Base-by-base conservation (phyloP, 1,140 invertebrate genomes). In the Oedothorax gibbosus region DNA sequence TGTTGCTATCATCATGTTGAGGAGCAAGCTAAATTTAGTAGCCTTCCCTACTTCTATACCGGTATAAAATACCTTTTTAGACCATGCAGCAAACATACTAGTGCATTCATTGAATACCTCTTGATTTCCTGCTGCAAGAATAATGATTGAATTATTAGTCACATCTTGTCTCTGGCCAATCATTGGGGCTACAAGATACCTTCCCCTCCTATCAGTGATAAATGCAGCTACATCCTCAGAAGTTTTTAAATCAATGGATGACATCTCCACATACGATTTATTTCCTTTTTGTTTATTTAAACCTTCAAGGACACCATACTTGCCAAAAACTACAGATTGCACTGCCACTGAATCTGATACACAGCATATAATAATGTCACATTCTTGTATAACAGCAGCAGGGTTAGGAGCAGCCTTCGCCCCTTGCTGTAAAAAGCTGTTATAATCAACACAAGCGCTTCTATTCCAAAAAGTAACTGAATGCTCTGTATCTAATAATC, bases 281-380 rank as follows among this genome's bases (percentile, higher is more conserved):
- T 93, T 93, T 7, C 10, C 11, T 14, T 0, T 0, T 35, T 15
- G 14, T 11, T 11, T 8, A 10, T 49, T 14, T 6, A 66, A 20
- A 15, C 76, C 76, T 66, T 53, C 68, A 10, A 78, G 49, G 7
- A 78, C 62, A 21, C 76, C 76, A 21, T 53, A 3, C 0, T 12
- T 3, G 2, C 51, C 76, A 78, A 66, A 66, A 11, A 78, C 2
- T 12, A 78, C 12, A 18, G 62, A 95, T 93, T 97, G 97, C 12
- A 96, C 95, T 77, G 96, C 96, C 88, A 95, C 93, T 14, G 97
- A 95, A 91, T 99, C 96, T 9, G 96, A 93, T 6, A 99, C 96
- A 90, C 97, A 99, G 3, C 95, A 97, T 90, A 99, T 99, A 50
- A 96, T 98, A 62, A 99, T 96, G 90, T 99, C 97, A 95, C 35